These are phyloP conservation scores for Cladopsammia gracilis DNA, from an alignment of 64 coral and sea anemone genomes.

Conservation along the genomic window DNA sequence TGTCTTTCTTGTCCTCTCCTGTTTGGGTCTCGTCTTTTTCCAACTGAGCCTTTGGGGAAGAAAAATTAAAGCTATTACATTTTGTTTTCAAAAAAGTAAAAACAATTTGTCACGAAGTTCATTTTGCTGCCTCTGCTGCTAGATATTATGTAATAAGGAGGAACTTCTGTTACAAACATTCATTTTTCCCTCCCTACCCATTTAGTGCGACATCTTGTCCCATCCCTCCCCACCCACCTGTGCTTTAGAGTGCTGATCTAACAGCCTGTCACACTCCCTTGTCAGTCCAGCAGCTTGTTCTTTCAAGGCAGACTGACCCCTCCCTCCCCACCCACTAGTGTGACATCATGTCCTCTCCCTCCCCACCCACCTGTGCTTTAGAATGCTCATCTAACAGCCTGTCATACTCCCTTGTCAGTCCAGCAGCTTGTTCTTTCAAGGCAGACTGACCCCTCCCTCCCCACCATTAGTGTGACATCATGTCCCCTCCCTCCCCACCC, in stretches of 20 bases:
- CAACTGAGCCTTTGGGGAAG: slow-evolving; percentile 44
- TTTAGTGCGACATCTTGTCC: neutral
- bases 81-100: too few species aligned
- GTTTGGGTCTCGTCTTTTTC: slow-evolving; percentile 35
- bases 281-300: slow-evolving; percentile 60
- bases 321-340: neutral
- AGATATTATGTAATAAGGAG: too few species aligned
- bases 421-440: slow-evolving; percentile 82
- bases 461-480: neutral
- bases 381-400: slow-evolving; percentile 86
- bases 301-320: slow-evolving; percentile 39
- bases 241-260: slow-evolving; percentile 87
- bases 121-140: too few species aligned
- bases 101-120: too few species aligned
- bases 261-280: slow-evolving; percentile 86
- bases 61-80: neutral
- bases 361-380: slow-evolving; percentile 72
- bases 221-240: slow-evolving; percentile 65
- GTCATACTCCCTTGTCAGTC: slow-evolving; percentile 78
- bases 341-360: neutral
- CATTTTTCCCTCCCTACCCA: neutral
- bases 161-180: neutral
- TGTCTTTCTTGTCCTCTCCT: slow-evolving; percentile 56
- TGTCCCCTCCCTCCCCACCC: neutral
- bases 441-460: slow-evolving; percentile 59